Evolutionary conservation across 2,888 invertebrate species (phyloP), one percentile per base, ranked within the genome.

Genomic region (Euplagia quadripunctaria): DNA sequence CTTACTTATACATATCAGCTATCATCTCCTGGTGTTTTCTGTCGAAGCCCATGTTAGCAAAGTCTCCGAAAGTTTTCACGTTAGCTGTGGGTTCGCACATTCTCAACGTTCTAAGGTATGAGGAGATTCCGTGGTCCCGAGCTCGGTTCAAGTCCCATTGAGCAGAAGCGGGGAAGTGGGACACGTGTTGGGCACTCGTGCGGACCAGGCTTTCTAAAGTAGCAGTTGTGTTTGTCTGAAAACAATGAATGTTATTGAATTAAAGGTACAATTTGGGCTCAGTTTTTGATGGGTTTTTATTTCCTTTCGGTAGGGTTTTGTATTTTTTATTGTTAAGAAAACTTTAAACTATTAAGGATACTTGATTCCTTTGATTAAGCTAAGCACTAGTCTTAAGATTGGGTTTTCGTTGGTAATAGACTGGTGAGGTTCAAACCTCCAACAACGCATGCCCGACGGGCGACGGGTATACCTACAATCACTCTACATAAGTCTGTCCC

Each of bases 71-170:
- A 11, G 92, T 92, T 82, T 96, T 96, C 49, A 94, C 91, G 16
- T 86, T 88, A 1, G 94, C 89, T 87, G 97, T 96, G 0, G 95
- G 94, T 52, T 96, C 96, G 85, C 98, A 98, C 73, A 97, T 94
- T 67, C 97, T 96, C 61, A 98, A 86, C 71, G 97, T 97, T 31
- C 97, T 94, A 0, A 97, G 90, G 88, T 98, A 99, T 0, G 97
- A 96, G 0, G 98, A 96, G 5, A 98, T 94, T 0, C 98, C 98
- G 84, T 98, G 98, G 90, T 98, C 98, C 46, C 98, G 96, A 1
- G 97, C 91, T 42, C 96, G 94, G 82, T 94, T 93, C 83, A 96
- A 93, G 74, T 96, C 96, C 89, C 96, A 95, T 70, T 93, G 93
- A 1, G 91, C 90, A n/a, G 96, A 93, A 6, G 90, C 92, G 0